Evolutionary conservation across 2,113 vertebrate genomes (phyloP), one percentile per base, ranked within the genome.

Genomic region (Chaetodon trifascialis): DNA sequence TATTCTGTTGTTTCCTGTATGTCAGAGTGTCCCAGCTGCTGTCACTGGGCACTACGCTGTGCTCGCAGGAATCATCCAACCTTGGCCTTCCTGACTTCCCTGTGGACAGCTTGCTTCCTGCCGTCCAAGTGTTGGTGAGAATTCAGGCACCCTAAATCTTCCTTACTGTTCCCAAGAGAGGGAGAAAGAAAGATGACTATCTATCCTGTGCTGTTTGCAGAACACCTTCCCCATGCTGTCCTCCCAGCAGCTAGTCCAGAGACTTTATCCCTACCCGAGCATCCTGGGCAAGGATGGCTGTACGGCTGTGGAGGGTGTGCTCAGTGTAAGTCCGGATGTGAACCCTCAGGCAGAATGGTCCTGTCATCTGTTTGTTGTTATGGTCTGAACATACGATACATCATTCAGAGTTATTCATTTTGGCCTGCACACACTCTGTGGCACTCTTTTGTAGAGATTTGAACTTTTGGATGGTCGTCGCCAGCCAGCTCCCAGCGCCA

Each of bases 61-160:
- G 97, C 93, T 98, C 98, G 52, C 97, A 98, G 95, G 98, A 99
- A 93, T 99, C 98, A 9, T 95, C 97, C 76, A 89, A 85, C 23
- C 55, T 99, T 72, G 97, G 97, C 75, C 96, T 99, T 74, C 98
- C 98, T 69, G 97, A 99, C 94, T 99, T 99, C 91, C 98, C 98
- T 76, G 91, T 98, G 92, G 97, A 99, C 93, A 98, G 94, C 87
- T 94, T 99, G 76, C 93, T 96, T 3, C 93, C 96, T 79, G 97
- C 95, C 46, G 88, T 99, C 89, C 93, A 93, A 74, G 92, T 99
- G 85, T 91, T 99, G 96, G 98, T 99, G 95, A 92, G 95, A 59
- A 14, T 23, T 11, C 30, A 10, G 19, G 2, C 34, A 8, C 36
- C 0, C 1, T 25, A 15, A 19, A 42, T 64, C 36, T 7, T 42